A percentile compares a stretch with the other conserved stretches of the same genome.
Evolutionary conservation across 2,888 invertebrate species (phyloP).

Genomic region (Nomada flava): DNA sequence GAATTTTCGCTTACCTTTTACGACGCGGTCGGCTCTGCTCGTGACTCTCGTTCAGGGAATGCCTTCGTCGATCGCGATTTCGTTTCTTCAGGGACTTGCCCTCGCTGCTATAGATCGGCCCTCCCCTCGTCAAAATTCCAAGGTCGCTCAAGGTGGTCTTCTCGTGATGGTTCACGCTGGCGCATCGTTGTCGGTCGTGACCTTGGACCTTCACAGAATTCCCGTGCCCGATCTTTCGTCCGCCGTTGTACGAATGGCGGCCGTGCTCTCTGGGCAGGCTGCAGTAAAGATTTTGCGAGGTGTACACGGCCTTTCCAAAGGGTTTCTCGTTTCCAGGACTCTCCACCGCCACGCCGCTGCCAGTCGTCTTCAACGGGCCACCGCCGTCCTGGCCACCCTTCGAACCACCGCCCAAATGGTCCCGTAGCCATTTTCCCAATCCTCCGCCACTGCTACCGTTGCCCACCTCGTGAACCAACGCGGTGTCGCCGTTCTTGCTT

Average conservation of each 20-base stretch:
- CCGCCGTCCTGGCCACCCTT: constrained; percentile 71
- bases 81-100: constrained; percentile 77
- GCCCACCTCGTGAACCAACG: constrained; percentile 54
- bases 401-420: constrained; percentile 79
- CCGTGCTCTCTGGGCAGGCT: constrained; percentile 80
- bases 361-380: constrained; percentile 58
- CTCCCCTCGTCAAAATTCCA: constrained; percentile 71
- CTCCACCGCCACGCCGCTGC: constrained; percentile 35
- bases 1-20: constrained; percentile 74
- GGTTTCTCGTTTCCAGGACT: constrained; percentile 66
- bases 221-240: constrained; percentile 65
- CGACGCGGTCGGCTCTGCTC: constrained; percentile 74
- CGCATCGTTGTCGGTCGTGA: constrained; percentile 73
- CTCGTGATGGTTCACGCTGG: constrained; percentile 68
- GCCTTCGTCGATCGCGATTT: constrained; percentile 80
- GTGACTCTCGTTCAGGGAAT: constrained; percentile 81
- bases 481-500: constrained; percentile 69
- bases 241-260: constrained; percentile 66
- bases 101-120: constrained; percentile 77
- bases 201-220: constrained; percentile 61
- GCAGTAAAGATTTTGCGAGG: constrained; percentile 81
- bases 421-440: constrained; percentile 82
- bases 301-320: constrained; percentile 69
- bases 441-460: constrained; percentile 72
- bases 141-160: constrained; percentile 65